phyloP scores from a whole-genome alignment of 2,888 invertebrate species.

The Schizaphis graminum region DNA sequence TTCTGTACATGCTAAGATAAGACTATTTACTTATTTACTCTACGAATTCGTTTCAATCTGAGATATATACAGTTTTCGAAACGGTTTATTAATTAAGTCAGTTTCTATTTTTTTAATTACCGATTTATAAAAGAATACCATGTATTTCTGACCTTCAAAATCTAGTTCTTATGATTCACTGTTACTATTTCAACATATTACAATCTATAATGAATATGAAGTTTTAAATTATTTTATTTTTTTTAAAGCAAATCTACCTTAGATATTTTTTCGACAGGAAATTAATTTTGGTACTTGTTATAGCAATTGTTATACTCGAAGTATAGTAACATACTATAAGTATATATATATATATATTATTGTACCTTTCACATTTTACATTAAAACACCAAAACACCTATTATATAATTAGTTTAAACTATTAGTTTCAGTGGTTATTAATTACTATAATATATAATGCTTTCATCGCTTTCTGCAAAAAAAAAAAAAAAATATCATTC shows the following conservation, averaged over 20 bases:
- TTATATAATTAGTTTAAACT: background rate
- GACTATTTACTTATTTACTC: no score
- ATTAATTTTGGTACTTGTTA: background rate
- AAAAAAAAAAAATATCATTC: background rate
- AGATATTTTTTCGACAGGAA: background rate
- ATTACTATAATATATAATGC: background rate
- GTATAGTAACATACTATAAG: background rate
- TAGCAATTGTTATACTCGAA: no score
- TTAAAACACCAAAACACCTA: background rate
- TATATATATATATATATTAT: no score
- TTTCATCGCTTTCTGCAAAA: background rate
- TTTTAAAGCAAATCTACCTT: background rate
- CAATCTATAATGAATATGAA: rapidly evolving
- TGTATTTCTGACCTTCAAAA: background rate
- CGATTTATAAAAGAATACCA: no score
- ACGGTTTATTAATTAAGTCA: background rate
- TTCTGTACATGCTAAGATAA: background rate
- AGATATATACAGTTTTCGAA: background rate
- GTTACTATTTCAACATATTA: background rate
- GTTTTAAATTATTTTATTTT: background rate
- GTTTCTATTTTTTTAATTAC: background rate
- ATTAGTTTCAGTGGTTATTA: background rate
- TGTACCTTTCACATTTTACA: background rate
- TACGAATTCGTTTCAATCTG: background rate
- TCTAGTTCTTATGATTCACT: background rate